Evolutionary conservation across 1,140 invertebrate genomes (phyloP), one percentile per base, ranked within the genome.

Genomic region (Panulirus ornatus): DNA sequence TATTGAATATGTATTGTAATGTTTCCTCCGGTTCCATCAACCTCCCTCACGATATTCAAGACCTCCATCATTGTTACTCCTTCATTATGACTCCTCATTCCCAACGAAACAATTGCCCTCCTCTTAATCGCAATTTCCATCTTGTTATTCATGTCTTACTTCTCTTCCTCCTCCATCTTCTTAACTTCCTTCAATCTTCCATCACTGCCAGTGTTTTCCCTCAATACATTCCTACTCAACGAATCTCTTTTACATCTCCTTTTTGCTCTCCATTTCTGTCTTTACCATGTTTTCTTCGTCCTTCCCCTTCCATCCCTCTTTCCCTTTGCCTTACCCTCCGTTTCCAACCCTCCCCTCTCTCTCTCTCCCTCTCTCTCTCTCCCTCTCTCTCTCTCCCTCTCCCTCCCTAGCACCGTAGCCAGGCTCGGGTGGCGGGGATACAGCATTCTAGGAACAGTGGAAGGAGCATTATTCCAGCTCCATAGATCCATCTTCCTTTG

Each of bases 401-500:
- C 36, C 22, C 44, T 34, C 66, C 54, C 54, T 16, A 0, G 22
- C 6, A 14, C 47, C 47, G 34, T 47, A n/a, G 78, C 47, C 34
- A 11, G 78, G 34, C n/a, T 81, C 16, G 51, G 51, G 58, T 22
- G n/a, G 66, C 9, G 54, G 47, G 86, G 76, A 81, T 88, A 81
- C 86, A 78, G 63, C 82, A 88, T 89, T 83, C 78, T 83, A 14
- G 66, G 87, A 89, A 89, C 87, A 89, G 66, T 82, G 87, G 66
- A 89, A 82, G 63, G 27, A 89, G 79, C 79, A 89, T 89, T 89
- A 89, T 89, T 82, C 78, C 66, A 75, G 27, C 27, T 34, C 87
- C 79, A 83, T 89, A 89, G 79, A 89, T 89, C 87, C 87, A 89
- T 89, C 87, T 89, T 89, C 38, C 87, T 89, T 89, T 89, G 87